Base-by-base conservation (phyloP, 2,113 vertebrate genomes). In the Urocitellus parryii region DNA sequence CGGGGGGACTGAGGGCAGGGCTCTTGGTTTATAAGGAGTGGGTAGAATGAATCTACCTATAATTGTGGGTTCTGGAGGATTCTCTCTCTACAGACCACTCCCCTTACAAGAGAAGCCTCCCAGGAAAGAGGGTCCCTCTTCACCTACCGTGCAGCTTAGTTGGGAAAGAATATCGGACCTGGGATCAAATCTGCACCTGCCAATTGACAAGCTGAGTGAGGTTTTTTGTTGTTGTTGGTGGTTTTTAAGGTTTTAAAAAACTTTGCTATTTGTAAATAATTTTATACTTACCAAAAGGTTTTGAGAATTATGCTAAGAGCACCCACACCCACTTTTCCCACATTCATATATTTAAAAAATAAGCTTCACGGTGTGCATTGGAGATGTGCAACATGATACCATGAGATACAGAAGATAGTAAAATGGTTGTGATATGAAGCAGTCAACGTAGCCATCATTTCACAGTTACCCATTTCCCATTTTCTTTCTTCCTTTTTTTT, bases 81-180 rank as follows among this genome's bases (percentile, higher is more conserved):
- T 5, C 25, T 73, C 5, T n/a, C 32, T 91, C 53, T 45, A 12
- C 14, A 61, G 73, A 16, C 10, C 20, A n/a, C 53, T 22, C 45
- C n/a, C 76, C 80, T 51, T 39, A 37, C 14, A 67, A 81, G 39
- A 42, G 22, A 87, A 58, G 37, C 2, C 24, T 27, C 1, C 18
- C 3, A 10, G 29, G 45, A 56, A 53, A 68, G 63, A 65, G 76
- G 53, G 51, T 0, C 4, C 37, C 48, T 78, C 81, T 56, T 37
- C 27, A 0, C 4, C 42, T 12, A 22, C 20, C 5, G 0, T 0
- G 27, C 27, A 5, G 29, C 24, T 94, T 7, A 0, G 24, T 16
- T 12, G 56, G 58, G 24, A 42, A 58, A 37, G 24, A 32, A 29
- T 1, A 0, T 27, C 5, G 34, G 18, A 37, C 8, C 29, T 56